Evolutionary conservation across 2,888 invertebrate species (phyloP).

Genomic region (Melanotus villosus): DNA sequence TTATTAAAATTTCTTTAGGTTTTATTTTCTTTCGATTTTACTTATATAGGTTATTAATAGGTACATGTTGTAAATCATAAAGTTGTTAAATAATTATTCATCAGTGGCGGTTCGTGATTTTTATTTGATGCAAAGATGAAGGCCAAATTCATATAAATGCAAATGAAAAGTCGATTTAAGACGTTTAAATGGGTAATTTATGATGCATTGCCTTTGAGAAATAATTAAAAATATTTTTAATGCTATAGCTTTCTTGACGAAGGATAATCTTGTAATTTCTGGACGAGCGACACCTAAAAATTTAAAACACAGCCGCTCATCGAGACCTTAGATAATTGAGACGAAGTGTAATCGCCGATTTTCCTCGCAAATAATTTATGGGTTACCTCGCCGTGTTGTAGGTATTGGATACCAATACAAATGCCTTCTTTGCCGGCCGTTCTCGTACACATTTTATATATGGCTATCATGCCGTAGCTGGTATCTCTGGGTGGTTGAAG

Average conservation of each 20-base stretch:
- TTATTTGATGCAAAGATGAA: too few species aligned
- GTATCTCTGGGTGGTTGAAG: slow-evolving; percentile 46
- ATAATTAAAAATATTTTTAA: slow-evolving; percentile 13
- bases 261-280: too few species aligned
- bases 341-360: background rate
- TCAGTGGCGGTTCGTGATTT: too few species aligned
- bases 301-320: background rate
- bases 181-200: slow-evolving; percentile 9
- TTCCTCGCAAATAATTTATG: slow-evolving; percentile 19
- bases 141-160: too few species aligned
- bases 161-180: too few species aligned
- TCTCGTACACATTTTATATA: slow-evolving; percentile 2
- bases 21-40: too few species aligned
- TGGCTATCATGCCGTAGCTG: slow-evolving; percentile 17
- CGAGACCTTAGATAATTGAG: background rate
- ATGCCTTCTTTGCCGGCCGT: slow-evolving; percentile 11
- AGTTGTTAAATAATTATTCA: too few species aligned
- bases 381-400: background rate
- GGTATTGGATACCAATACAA: slow-evolving; percentile 17
- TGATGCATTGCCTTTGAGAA: slow-evolving; percentile 24
- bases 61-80: too few species aligned
- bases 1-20: too few species aligned
- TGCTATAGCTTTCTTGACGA: background rate
- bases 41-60: too few species aligned
- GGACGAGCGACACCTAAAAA: background rate